Conservation (phyloP, 2,113 vertebrate genomes). For the Echinops telfairi region DNA sequence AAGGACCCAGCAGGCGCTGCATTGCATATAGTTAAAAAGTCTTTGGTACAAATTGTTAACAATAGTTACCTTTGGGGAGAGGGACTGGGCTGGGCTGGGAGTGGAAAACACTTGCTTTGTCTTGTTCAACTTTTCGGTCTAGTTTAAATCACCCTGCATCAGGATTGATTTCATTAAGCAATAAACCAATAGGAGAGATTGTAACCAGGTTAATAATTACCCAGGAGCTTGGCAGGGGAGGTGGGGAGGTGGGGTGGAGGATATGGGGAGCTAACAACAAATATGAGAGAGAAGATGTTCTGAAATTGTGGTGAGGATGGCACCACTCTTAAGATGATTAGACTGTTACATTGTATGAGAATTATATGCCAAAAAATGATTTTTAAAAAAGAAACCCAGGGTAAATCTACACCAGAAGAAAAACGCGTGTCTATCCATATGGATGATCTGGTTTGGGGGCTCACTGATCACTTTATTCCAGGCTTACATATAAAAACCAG, state of each 20-base stretch:
- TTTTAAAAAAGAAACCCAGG: no score
- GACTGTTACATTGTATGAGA: no score
- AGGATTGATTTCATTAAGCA: conserved; percentile 25
- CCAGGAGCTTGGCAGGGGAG: no score
- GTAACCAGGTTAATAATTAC: no score
- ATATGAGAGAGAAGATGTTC: no score
- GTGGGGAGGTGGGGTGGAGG: no score
- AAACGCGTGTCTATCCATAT: no score
- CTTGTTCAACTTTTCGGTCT: not conserved
- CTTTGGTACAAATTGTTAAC: not conserved
- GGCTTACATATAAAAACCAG: not conserved
- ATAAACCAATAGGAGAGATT: not conserved
- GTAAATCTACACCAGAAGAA: no score
- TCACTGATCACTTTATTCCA: not conserved
- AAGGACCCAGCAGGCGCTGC: conserved; percentile 43
- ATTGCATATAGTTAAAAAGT: conserved; percentile 11
- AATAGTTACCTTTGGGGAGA: not conserved
- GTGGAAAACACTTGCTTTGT: not conserved
- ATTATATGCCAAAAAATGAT: no score
- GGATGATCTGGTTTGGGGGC: not conserved
- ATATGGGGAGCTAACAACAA: no score
- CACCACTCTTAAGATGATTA: no score
- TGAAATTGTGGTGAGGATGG: no score
- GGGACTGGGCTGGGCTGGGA: not conserved
- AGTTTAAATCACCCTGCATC: not conserved